Conservation (phyloP, 2,888 invertebrate genomes). For the Caenorhabditis imperialis region DNA sequence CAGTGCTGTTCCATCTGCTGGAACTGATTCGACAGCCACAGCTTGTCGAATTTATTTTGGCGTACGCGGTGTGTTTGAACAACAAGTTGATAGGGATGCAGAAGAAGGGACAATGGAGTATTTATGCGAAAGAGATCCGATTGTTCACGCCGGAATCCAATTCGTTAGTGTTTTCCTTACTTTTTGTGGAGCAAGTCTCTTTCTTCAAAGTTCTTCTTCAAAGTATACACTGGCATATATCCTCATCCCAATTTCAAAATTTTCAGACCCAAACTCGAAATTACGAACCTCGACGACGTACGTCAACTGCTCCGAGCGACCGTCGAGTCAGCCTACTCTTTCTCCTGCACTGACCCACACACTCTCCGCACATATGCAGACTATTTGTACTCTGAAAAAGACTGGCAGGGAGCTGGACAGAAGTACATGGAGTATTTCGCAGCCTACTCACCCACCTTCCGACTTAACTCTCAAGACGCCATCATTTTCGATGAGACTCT, state of each 20-base stretch:
- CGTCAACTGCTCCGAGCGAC: conserved; percentile 27
- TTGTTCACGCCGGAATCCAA: conserved; percentile 13
- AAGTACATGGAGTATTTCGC: conserved; percentile 50
- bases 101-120: conserved; percentile 23
- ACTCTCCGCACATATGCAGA: conserved; percentile 37
- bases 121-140: conserved; percentile 15
- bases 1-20: conserved; percentile 23
- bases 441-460: conserved; percentile 7
- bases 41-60: conserved; percentile 31
- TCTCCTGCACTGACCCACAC: conserved; percentile 23
- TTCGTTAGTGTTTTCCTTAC: conserved; percentile 13
- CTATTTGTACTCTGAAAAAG: conserved; percentile 33
- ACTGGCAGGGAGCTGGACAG: conserved; percentile 38
- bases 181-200: too few relatives aligned
- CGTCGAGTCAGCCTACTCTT: conserved; percentile 27
- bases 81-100: conserved; percentile 27
- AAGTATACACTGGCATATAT: too few relatives aligned
- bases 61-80: conserved; percentile 18
- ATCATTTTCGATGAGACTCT: conserved; percentile 7
- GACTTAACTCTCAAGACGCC: neutral
- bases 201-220: too few relatives aligned
- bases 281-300: conserved; percentile 21
- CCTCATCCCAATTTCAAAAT: too few relatives aligned
- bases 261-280: conserved; percentile 36
- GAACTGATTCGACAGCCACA: conserved; percentile 17